phyloP scores from a whole-genome alignment of 2,797 vertebrate species.

The Anguilla pacifica region DNA sequence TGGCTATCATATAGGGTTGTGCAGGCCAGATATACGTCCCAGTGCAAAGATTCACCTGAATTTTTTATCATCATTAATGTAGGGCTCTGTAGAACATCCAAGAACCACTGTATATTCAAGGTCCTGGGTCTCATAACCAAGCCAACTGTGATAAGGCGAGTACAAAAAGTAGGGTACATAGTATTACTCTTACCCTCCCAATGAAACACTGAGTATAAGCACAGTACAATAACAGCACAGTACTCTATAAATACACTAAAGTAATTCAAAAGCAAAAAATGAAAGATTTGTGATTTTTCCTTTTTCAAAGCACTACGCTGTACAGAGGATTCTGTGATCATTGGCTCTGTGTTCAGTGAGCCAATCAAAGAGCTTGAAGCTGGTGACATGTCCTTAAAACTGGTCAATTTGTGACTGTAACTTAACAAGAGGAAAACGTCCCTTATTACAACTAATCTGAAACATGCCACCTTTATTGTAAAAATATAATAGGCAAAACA shows the following conservation, averaged over 20 bases:
- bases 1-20: not conserved
- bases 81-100: not conserved
- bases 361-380: not conserved
- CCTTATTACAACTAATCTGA: not conserved
- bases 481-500: not conserved
- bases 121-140: not conserved
- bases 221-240: not conserved
- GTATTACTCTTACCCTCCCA: not conserved
- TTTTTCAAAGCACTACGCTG: not conserved
- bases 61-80: not conserved
- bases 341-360: not conserved
- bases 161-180: not conserved
- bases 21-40: not conserved
- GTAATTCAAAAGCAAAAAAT: not conserved
- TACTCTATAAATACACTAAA: not conserved
- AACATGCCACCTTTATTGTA: not conserved
- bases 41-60: not conserved
- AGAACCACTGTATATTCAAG: constrained; percentile 2
- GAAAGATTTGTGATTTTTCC: not conserved
- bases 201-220: not conserved
- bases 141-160: not conserved
- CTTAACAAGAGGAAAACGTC: not conserved
- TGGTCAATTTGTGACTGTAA: not conserved
- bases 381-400: not conserved
- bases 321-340: not conserved